phyloP scores from a whole-genome alignment of 2,888 invertebrate genomes.

The Trypoxylon attenuatum region DNA sequence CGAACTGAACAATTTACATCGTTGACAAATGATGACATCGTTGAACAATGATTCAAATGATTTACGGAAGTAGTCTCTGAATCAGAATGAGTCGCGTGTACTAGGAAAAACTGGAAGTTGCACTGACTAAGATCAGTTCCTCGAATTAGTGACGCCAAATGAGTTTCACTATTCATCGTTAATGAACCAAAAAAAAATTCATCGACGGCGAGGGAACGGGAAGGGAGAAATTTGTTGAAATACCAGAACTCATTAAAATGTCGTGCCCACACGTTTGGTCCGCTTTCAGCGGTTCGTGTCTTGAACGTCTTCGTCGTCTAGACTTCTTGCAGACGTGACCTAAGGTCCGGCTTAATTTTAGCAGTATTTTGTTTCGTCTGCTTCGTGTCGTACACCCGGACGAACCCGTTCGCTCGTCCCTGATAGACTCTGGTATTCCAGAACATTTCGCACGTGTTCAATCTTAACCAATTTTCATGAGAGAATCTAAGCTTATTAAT shows the following conservation, averaged over 20 bases:
- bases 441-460: conserved; percentile 45
- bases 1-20: too few relatives aligned
- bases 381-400: conserved; percentile 42
- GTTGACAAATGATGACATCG: too few relatives aligned
- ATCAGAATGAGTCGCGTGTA: too few relatives aligned
- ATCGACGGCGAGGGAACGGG: neutral
- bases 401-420: conserved; percentile 30
- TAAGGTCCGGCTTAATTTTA: conserved; percentile 69
- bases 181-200: neutral
- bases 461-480: too few relatives aligned
- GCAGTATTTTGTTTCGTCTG: conserved; percentile 69
- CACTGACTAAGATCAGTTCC: too few relatives aligned
- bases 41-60: too few relatives aligned
- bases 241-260: conserved; percentile 40
- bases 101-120: too few relatives aligned
- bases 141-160: too few relatives aligned
- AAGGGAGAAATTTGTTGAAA: conserved; percentile 37
- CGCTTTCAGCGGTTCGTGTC: conserved; percentile 38
- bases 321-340: conserved; percentile 69
- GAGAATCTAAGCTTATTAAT: too few relatives aligned
- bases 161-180: too few relatives aligned
- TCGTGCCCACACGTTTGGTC: conserved; percentile 35
- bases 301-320: conserved; percentile 59
- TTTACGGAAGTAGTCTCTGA: too few relatives aligned
- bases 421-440: conserved; percentile 33